These are phyloP conservation scores for Dryobota labecula DNA, from an alignment of 2,888 invertebrate genomes.

Conservation along the genomic window DNA sequence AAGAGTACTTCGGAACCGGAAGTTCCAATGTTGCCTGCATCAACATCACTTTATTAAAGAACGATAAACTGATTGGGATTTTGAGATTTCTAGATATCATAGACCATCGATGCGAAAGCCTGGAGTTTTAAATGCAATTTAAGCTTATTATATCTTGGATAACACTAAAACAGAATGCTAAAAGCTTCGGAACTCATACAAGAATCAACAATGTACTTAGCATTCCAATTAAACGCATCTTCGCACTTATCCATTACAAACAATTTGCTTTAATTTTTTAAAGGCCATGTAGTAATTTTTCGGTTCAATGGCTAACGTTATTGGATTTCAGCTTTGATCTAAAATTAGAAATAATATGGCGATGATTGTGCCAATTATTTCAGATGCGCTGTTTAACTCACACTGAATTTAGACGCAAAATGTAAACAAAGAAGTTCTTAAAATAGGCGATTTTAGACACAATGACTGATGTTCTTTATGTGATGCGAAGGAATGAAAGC, in stretches of 20 bases:
- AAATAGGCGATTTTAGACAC: constrained; percentile 15
- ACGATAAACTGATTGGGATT: background rate
- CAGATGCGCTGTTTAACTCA: constrained; percentile 29
- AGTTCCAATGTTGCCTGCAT: constrained; percentile 14
- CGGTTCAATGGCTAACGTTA: constrained; percentile 54
- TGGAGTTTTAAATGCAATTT: background rate
- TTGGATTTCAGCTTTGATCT: constrained; percentile 42
- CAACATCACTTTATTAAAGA: constrained; percentile 12
- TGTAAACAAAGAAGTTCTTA: constrained; percentile 23
- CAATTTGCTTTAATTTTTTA: constrained; percentile 29
- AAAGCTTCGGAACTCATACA: constrained; percentile 24
- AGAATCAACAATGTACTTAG: constrained; percentile 29
- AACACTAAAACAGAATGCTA: background rate
- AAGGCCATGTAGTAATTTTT: constrained; percentile 50
- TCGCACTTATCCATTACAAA: constrained; percentile 14
- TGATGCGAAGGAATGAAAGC: constrained; percentile 18
- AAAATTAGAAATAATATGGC: constrained; percentile 39
- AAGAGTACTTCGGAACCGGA: constrained; percentile 21
- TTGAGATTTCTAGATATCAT: background rate
- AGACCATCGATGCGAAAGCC: background rate
- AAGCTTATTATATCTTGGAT: background rate
- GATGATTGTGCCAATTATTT: constrained; percentile 44
- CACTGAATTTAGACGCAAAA: constrained; percentile 11
- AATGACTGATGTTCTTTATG: constrained; percentile 10
- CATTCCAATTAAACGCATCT: constrained; percentile 46